These are phyloP conservation scores for Daktulosphaira vitifoliae DNA, from an alignment of 1,140 invertebrate genomes.

Conservation along the genomic window DNA sequence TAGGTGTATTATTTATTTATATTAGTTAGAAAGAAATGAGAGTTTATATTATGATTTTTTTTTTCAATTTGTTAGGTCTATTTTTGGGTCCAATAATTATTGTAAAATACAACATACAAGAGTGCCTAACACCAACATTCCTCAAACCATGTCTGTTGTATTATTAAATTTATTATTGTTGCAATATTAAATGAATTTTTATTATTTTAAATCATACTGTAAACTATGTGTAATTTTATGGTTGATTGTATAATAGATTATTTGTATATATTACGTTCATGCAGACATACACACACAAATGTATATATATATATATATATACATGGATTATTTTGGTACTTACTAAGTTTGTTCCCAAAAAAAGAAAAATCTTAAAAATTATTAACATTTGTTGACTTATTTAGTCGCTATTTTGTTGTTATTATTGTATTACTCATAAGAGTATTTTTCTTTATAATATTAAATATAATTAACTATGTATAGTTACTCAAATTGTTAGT, in stretches of 20 bases:
- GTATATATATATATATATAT: conserved; percentile 3
- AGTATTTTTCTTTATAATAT: conserved; percentile 23
- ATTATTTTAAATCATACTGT: conserved; percentile 6
- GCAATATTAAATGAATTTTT: conserved; percentile 7
- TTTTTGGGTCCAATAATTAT: conserved; percentile 30
- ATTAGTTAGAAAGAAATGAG: background rate
- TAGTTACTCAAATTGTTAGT: conserved; percentile 33
- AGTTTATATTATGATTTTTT: conserved; percentile 20
- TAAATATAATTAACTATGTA: conserved; percentile 25
- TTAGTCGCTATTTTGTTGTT: conserved; percentile 31
- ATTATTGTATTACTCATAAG: conserved; percentile 13
- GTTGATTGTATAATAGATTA: background rate
- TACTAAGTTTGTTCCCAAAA: conserved; percentile 17
- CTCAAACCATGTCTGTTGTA: too few species aligned
- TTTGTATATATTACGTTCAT: too few species aligned
- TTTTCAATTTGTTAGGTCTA: conserved; percentile 30
- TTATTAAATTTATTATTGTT: conserved; percentile 9
- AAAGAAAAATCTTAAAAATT: conserved; percentile 1
- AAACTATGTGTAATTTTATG: too few species aligned
- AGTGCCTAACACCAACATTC: conserved; percentile 30
- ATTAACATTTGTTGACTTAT: conserved; percentile 32
- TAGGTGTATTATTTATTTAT: conserved; percentile 2
- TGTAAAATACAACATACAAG: conserved; percentile 19
- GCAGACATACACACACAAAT: too few species aligned
- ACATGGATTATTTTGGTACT: conserved; percentile 28